phyloP scores from a whole-genome alignment of 2,888 invertebrate species.

The Ypsolopha sequella region DNA sequence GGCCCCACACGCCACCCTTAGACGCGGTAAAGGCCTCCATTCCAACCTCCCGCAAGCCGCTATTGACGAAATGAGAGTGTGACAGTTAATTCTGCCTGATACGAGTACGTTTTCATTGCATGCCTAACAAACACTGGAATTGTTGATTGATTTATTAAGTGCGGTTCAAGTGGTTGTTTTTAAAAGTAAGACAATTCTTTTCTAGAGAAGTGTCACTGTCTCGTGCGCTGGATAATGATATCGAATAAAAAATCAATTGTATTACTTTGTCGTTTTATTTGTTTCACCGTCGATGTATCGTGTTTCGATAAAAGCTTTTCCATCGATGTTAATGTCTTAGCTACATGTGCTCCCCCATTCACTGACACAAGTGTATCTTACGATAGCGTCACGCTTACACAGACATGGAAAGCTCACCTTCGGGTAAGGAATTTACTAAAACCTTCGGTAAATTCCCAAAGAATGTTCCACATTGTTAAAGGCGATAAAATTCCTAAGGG shows the following conservation, averaged over 20 bases:
- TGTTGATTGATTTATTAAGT: constrained; percentile 10
- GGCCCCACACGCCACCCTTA: constrained; percentile 50
- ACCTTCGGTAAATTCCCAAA: too few species aligned
- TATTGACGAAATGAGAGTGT: constrained; percentile 92
- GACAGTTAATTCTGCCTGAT: constrained; percentile 64
- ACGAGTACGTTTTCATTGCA: constrained; percentile 31
- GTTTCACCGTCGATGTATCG: background rate
- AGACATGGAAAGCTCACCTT: too few species aligned
- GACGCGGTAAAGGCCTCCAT: constrained; percentile 58
- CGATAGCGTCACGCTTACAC: too few species aligned
- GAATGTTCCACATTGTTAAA: background rate
- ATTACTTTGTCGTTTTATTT: constrained; percentile 1
- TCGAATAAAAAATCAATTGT: constrained; percentile 48
- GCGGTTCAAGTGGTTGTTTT: constrained; percentile 14
- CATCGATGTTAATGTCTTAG: background rate
- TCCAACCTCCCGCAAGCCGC: constrained; percentile 83
- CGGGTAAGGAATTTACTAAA: too few species aligned
- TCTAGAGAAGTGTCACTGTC: constrained; percentile 26
- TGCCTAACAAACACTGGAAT: constrained; percentile 28
- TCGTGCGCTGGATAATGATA: constrained; percentile 45
- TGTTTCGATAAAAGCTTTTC: constrained; percentile 1
- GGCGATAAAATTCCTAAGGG: background rate
- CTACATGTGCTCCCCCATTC: background rate
- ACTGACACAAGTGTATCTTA: too few species aligned
- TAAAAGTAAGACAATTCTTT: background rate